A percentile compares a stretch with the other conserved stretches of the same genome.
Evolutionary conservation across 2,113 vertebrate species (phyloP).

Genomic region (Zosterops borbonicus): DNA sequence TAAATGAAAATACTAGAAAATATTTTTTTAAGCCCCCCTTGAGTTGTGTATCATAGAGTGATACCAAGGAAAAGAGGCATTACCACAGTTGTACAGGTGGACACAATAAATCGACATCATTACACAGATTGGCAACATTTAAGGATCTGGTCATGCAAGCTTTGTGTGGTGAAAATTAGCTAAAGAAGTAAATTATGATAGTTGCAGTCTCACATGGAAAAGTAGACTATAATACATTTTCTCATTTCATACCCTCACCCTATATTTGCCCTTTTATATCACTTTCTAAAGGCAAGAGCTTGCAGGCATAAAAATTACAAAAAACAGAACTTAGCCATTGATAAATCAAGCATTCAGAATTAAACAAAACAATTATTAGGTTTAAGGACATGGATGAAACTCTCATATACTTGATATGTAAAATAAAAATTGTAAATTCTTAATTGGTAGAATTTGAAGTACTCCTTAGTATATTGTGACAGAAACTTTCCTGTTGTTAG

Average conservation of each 20-base stretch:
- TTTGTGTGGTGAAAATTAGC: background rate
- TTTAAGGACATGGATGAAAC: background rate
- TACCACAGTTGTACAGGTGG: background rate
- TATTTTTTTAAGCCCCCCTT: background rate
- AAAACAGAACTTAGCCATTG: background rate
- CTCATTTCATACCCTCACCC: background rate
- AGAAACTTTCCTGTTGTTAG: background rate
- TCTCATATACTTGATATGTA: background rate
- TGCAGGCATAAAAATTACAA: background rate
- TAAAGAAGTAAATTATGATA: background rate
- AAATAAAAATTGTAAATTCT: background rate
- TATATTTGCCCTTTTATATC: background rate
- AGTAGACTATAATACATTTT: background rate
- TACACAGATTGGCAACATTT: background rate
- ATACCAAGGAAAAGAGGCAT: background rate
- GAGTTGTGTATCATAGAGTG: background rate
- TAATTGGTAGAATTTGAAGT: background rate
- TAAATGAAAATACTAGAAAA: background rate
- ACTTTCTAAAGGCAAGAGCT: background rate
- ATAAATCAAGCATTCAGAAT: background rate
- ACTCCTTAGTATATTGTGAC: background rate
- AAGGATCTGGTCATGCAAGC: background rate
- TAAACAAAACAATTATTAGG: background rate
- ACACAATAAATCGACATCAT: background rate
- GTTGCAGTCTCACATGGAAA: background rate